These are phyloP conservation scores for Eulacestoma nigropectus DNA, from an alignment of 2,113 vertebrate genomes.

Conservation along the genomic window DNA sequence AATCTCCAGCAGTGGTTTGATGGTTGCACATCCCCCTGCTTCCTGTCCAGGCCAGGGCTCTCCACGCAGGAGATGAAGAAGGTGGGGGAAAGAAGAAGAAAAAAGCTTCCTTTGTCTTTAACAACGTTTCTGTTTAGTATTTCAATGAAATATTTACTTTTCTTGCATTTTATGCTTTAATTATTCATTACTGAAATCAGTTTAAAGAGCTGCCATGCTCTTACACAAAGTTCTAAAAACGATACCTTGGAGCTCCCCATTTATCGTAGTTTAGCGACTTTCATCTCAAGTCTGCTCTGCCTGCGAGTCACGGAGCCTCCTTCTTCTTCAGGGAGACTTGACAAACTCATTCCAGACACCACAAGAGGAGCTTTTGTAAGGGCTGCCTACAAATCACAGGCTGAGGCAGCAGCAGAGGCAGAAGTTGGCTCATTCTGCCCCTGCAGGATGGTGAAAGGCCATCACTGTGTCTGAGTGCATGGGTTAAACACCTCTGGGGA, in stretches of 20 bases:
- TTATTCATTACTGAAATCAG: slow-evolving; percentile 41
- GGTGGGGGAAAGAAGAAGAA: accelerated
- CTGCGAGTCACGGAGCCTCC: background rate
- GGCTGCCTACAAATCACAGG: accelerated
- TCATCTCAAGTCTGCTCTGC: background rate
- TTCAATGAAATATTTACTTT: slow-evolving; percentile 60
- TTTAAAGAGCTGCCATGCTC: slow-evolving; percentile 24
- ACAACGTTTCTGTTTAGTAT: slow-evolving; percentile 15
- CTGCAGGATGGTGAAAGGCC: background rate
- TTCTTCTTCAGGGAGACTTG: background rate
- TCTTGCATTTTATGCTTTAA: slow-evolving; percentile 32
- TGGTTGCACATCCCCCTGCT: background rate
- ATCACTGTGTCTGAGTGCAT: accelerated
- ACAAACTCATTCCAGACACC: background rate
- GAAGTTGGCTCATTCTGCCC: background rate
- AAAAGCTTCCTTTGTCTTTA: background rate
- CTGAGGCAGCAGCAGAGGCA: background rate
- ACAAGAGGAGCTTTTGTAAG: background rate
- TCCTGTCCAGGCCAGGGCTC: background rate
- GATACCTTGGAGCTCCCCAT: background rate
- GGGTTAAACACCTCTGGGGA: background rate
- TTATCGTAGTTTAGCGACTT: background rate
- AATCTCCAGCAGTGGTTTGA: background rate
- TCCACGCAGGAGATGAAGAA: background rate
- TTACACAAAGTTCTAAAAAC: background rate